These are phyloP conservation scores for Chanos chanos DNA, from an alignment of 2,797 vertebrate species.

Conservation along the genomic window DNA sequence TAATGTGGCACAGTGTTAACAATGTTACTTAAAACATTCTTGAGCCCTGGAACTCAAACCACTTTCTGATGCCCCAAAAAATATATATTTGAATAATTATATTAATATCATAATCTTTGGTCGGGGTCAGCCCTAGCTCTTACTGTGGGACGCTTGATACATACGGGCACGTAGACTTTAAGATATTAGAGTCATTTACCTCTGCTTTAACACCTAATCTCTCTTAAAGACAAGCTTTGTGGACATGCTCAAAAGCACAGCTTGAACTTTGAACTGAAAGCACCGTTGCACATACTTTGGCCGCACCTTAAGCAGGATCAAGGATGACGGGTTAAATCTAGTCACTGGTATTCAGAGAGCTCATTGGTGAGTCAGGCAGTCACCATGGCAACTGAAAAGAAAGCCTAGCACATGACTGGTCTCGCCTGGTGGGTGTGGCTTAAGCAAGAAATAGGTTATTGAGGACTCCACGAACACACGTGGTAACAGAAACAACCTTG, in stretches of 20 bases:
- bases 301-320: conserved; percentile 1
- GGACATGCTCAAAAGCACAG: not conserved
- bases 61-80: no score
- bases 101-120: no score
- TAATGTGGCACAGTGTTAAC: no score
- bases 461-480: conserved; percentile 5
- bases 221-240: conserved; percentile 12
- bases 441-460: not conserved
- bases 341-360: not conserved
- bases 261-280: conserved; percentile 31
- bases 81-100: no score
- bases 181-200: not conserved
- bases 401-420: conserved; percentile 32
- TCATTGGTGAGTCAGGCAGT: conserved; percentile 15
- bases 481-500: conserved; percentile 32
- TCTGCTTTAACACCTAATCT: not conserved
- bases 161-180: not conserved
- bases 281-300: not conserved
- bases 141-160: no score
- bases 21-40: no score
- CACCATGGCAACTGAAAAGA: conserved; percentile 22
- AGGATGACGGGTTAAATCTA: conserved; percentile 7
- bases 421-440: conserved; percentile 23
- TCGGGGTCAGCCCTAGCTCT: no score
- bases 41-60: no score